Conservation (phyloP, 2,888 invertebrate genomes). For the Branchellion lobata region DNA sequence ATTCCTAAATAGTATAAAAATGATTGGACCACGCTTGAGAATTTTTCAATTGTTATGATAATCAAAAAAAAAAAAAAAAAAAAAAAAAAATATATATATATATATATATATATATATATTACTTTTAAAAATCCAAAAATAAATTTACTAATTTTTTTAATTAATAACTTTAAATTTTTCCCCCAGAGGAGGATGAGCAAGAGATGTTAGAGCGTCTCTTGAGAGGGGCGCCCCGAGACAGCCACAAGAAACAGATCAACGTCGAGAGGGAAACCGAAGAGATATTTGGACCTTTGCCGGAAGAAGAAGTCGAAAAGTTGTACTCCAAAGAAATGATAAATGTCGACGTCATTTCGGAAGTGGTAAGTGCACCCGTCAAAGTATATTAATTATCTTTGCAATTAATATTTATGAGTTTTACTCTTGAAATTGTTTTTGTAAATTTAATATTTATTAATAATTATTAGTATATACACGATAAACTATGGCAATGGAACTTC, state of each 20-base stretch:
- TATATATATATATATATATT: too few species aligned
- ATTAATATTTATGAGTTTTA: neutral
- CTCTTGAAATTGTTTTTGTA: neutral
- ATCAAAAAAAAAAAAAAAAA: too few species aligned
- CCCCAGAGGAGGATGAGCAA: neutral
- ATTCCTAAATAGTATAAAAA: too few species aligned
- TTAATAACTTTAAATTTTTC: too few species aligned
- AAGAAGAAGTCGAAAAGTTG: conserved; percentile 34
- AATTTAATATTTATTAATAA: neutral
- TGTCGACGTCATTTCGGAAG: conserved; percentile 53
- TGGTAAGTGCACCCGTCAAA: too few species aligned
- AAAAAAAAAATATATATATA: too few species aligned
- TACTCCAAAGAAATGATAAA: conserved; percentile 50
- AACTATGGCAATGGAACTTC: neutral
- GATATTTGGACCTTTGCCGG: conserved; percentile 52
- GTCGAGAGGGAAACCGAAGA: conserved; percentile 53
- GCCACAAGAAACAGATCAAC: conserved; percentile 52
- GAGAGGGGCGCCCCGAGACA: conserved; percentile 49
- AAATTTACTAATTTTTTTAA: too few species aligned
- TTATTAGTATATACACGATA: neutral
- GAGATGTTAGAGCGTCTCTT: conserved; percentile 38
- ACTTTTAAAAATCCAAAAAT: too few species aligned
- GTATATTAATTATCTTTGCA: too few species aligned
- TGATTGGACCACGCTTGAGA: too few species aligned
- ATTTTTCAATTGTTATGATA: too few species aligned